Evolutionary conservation across 2,113 vertebrate genomes (phyloP).

Genomic region (Ondatra zibethicus): DNA sequence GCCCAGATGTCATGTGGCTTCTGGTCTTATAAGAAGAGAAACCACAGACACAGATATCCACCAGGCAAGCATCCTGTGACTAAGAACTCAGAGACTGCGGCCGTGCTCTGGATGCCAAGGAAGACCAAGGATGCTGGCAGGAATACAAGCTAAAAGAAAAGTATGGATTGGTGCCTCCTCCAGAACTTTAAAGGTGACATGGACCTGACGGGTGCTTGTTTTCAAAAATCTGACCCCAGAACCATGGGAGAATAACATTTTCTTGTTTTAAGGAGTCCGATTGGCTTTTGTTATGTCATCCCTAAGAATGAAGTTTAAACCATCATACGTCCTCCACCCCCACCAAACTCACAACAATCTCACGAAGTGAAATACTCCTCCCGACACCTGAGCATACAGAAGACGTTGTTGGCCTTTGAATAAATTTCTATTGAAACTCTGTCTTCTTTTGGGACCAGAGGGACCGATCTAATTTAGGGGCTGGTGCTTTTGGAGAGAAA

Average conservation of each 20-base stretch:
- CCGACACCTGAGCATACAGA: not conserved
- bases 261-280: not conserved
- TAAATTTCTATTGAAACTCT: constrained; percentile 80
- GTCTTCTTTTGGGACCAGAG: constrained; percentile 79
- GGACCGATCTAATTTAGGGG: constrained; percentile 79
- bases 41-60: not conserved
- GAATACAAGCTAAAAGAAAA: not conserved
- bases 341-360: not conserved
- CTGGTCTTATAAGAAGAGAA: not conserved
- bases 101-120: not conserved
- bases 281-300: not conserved
- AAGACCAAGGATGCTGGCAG: not conserved
- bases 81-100: not conserved
- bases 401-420: constrained; percentile 53
- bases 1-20: not conserved
- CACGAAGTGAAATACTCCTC: constrained; percentile 7
- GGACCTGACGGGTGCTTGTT: not conserved
- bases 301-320: not conserved
- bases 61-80: not conserved
- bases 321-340: not conserved
- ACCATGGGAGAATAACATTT: not conserved
- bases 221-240: not conserved
- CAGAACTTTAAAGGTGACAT: not conserved
- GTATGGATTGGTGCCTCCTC: too few relatives aligned
- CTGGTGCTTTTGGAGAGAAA: constrained; percentile 76